phyloP scores from a whole-genome alignment of 2,888 invertebrate species.

The Cheilosia urbana region DNA sequence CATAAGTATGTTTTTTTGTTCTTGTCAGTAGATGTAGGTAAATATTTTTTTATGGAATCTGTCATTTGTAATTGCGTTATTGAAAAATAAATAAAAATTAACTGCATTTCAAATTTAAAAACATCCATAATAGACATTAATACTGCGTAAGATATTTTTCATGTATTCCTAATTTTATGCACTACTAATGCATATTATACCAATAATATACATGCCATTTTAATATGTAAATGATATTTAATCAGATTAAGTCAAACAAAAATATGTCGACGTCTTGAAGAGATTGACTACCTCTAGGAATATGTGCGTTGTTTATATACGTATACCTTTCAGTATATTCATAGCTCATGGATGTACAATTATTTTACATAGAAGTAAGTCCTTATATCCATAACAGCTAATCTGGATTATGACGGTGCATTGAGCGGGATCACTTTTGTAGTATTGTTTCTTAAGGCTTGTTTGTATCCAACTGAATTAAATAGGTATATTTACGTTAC shows the following conservation, averaged over 20 bases:
- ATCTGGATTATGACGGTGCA: conserved; percentile 38
- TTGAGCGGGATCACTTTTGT: neutral
- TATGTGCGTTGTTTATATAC: neutral
- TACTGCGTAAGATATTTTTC: no score
- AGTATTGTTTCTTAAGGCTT: neutral
- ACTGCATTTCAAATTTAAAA: no score
- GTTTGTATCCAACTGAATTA: neutral
- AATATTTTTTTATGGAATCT: no score
- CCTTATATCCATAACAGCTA: neutral
- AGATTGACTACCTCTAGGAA: neutral
- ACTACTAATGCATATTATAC: neutral
- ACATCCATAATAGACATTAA: neutral
- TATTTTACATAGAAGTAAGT: neutral
- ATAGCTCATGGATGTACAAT: no score
- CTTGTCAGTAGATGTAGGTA: no score
- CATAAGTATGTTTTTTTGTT: no score
- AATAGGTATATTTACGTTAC: neutral
- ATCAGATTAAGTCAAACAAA: conserved; percentile 44
- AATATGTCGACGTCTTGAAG: conserved; percentile 10
- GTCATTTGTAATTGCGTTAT: no score
- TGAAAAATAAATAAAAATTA: no score
- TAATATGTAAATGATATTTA: conserved; percentile 25
- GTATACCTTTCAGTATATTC: neutral
- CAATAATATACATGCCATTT: neutral
- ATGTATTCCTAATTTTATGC: neutral